Base-by-base conservation (phyloP, 2,797 vertebrate genomes). In the Craterocephalus amniculus region DNA sequence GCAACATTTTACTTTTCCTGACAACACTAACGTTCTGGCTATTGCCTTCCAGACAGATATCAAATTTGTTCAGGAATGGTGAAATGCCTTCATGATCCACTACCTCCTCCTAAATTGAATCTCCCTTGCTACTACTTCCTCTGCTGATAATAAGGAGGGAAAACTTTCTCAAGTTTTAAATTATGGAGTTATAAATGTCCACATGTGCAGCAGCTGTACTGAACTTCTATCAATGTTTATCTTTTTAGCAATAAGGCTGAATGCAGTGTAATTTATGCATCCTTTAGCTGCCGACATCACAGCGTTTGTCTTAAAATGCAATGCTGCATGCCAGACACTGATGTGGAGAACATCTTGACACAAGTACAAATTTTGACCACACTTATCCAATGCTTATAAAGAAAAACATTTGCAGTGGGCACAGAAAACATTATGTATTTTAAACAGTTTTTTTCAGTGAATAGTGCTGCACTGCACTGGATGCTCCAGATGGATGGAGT, bases 21-120 rank as follows among this genome's bases (percentile, higher is more conserved):
- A 87, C 84, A 89, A 83, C 84, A 63, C 74, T 10, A 6, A 67
- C 62, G 84, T 86, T 90, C 81, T 74, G 85, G 84, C 78, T 80
- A 75, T 78, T 86, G 91, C 81, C 86, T 88, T 84, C 75, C 81
- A 86, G 90, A 89, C 81, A 48, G 79, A 89, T 87, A 86, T 90
- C 84, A 90, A 89, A 90, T 90, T 83, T 90, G 86, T 84, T 88
- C 84, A 85, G 64, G 80, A 87, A 76, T 83, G 84, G 74, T 65
- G 82, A 83, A 87, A 83, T 66, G 85, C 83, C 83, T 89, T 88
- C 83, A 88, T 87, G 88, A 88, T 85, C 87, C 88, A 86, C 87
- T 81, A 86, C 85, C 86, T 89, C 75, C 48, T 43, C 81, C 84
- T 70, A 89, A 89, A 91, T 89, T 88, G 87, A 91, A 88, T 91